A percentile compares a stretch with the other conserved stretches of the same genome.
These are phyloP conservation scores for Hirtodrosophila trivittata DNA, from an alignment of 2,888 invertebrate species.

Conservation along the genomic window DNA sequence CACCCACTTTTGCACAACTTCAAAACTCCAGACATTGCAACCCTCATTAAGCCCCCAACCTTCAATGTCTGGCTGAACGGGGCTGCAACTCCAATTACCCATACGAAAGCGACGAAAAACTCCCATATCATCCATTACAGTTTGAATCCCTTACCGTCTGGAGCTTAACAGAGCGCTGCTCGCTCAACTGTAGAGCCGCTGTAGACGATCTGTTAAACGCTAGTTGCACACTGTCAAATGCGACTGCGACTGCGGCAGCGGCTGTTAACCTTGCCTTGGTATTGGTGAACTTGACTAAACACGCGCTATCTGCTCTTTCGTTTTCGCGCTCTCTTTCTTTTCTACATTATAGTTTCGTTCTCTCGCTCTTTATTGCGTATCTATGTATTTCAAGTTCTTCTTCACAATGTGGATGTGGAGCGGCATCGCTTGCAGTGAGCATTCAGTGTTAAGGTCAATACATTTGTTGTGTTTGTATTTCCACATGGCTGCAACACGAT, in stretches of 20 bases:
- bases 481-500: conserved; percentile 29
- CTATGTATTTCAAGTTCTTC: conserved; percentile 46
- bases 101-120: conserved; percentile 4
- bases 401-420: conserved; percentile 35
- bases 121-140: conserved; percentile 5
- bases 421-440: conserved; percentile 40
- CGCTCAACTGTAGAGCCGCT: conserved; percentile 58
- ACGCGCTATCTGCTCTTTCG: conserved; percentile 42
- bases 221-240: conserved; percentile 39
- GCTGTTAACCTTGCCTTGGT: conserved; percentile 59
- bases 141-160: conserved; percentile 22
- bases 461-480: conserved; percentile 51
- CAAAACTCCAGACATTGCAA: conserved; percentile 64
- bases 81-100: conserved; percentile 59
- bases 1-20: conserved; percentile 47
- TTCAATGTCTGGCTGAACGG: conserved; percentile 46
- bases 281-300: conserved; percentile 78
- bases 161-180: conserved; percentile 54
- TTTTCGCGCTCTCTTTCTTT: conserved; percentile 27
- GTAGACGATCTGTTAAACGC: conserved; percentile 62
- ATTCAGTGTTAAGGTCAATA: conserved; percentile 82
- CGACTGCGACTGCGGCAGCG: conserved; percentile 8
- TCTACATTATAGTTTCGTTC: conserved; percentile 20
- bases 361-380: conserved; percentile 45
- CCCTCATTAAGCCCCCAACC: conserved; percentile 68